Conservation (phyloP, 2,888 invertebrate species). For the Imbricaverruca yamaguchii region DNA sequence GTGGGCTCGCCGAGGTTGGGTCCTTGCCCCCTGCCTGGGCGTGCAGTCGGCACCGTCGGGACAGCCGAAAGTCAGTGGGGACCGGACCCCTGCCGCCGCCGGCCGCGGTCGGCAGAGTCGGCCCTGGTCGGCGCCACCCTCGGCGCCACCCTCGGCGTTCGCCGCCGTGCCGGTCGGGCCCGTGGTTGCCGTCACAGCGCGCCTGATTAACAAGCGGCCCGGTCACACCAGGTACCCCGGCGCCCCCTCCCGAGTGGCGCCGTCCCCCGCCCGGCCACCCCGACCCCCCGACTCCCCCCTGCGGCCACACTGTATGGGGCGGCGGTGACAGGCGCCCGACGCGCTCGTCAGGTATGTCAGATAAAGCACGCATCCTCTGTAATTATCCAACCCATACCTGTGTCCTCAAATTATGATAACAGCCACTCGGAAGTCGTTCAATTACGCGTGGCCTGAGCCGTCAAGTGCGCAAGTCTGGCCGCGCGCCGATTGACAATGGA, state of each 20-base stretch:
- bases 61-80: background rate
- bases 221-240: background rate
- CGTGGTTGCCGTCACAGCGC: background rate
- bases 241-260: background rate
- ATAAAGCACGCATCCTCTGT: slow-evolving; percentile 13
- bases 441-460: background rate
- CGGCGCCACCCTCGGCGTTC: background rate
- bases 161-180: background rate
- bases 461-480: background rate
- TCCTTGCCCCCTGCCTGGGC: slow-evolving; percentile 13
- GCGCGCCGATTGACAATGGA: background rate
- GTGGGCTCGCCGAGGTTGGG: background rate
- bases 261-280: no score
- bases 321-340: background rate
- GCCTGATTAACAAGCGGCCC: background rate
- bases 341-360: background rate
- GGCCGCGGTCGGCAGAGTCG: background rate
- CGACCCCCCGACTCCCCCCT: no score
- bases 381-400: background rate
- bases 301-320: background rate
- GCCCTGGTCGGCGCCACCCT: background rate
- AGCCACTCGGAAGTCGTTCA: background rate
- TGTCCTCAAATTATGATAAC: background rate
- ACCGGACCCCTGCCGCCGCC: background rate
- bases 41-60: background rate